Base-by-base conservation (phyloP, 2,113 vertebrate species). In the Varanus salvator region DNA sequence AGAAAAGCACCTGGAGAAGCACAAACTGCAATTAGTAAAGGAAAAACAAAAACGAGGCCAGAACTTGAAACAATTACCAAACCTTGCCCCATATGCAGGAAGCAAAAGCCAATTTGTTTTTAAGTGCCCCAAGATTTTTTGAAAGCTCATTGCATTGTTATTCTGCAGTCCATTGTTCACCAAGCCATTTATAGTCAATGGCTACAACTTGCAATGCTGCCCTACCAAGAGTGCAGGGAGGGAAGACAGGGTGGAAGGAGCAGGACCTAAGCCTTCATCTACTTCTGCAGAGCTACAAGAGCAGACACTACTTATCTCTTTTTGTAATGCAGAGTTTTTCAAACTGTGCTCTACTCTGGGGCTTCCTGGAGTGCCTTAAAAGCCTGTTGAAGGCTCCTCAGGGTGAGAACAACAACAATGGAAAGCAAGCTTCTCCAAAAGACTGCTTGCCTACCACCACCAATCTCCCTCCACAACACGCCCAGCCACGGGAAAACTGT, bases 61-160 rank as follows among this genome's bases (percentile, higher is more conserved):
- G 76, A 80, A 80, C 76, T 80, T 87, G 44, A 66, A 87, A 80
- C 60, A 87, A 80, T 80, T 69, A 80, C 9, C 29, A 1, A 80
- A 69, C 31, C 48, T 86, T 86, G 76, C 17, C 34, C n/a, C 19
- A 6, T 48, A 25, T 52, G 8, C 75, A 80, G 75, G 86, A 87
- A 80, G 44, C 64, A 87, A 68, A 12, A 17, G 38, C 64, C 60
- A 87, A 87, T 80, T 52, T 52, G 21, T 68, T 69, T 27, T 80
- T 21, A 44, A n/a, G 75, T 69, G 19, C 34, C 11, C 25, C 34
- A n/a, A 75, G 86, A 23, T 44, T 44, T 44, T 44, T 44, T 44
- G 38, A 44, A 17, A 38, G 3, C 8, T 31, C 52, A 31, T 44
- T 17, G 44, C 38, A 64, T 52, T 86, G 29, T 15, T 9, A 2